Percentiles rank a stretch among this genome's conserved stretches.
These are phyloP conservation scores for Ianthella basta DNA, from an alignment of 37 sponge, comb jelly and placozoan species.

Conservation along the genomic window DNA sequence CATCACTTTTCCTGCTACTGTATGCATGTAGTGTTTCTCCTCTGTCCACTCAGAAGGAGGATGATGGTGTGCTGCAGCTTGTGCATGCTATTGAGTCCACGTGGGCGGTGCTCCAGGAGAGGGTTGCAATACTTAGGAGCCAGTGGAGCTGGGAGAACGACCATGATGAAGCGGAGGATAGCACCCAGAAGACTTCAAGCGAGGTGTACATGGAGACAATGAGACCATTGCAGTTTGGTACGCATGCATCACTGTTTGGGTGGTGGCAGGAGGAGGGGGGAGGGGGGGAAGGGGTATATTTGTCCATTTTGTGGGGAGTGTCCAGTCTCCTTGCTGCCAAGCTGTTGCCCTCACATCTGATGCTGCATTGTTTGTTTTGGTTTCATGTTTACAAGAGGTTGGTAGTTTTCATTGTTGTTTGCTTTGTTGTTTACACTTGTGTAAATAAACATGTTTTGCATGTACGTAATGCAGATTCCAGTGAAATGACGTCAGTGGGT, in stretches of 20 bases:
- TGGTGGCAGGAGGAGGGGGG: no score
- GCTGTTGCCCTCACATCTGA: background rate
- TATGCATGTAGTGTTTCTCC: no score
- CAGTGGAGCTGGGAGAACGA: constrained; percentile 27
- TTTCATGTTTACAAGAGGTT: background rate
- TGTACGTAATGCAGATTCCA: constrained; percentile 51
- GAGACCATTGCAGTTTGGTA: constrained; percentile 87
- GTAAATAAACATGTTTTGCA: background rate
- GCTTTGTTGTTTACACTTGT: background rate
- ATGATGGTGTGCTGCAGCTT: background rate
- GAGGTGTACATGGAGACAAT: constrained; percentile 74
- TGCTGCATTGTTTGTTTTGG: background rate
- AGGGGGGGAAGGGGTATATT: no score
- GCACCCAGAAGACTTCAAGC: background rate
- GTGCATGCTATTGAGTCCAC: background rate
- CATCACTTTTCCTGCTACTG: no score
- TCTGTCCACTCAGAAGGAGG: background rate
- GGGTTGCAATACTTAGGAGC: constrained; percentile 33
- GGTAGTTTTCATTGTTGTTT: background rate
- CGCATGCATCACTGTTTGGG: background rate
- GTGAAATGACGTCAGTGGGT: constrained; percentile 46
- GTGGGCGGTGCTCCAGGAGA: background rate
- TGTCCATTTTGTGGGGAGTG: no score
- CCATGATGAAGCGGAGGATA: background rate
- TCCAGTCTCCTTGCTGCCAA: background rate